Conservation (phyloP, 2,888 invertebrate species). For the Eretmocerus hayati region DNA sequence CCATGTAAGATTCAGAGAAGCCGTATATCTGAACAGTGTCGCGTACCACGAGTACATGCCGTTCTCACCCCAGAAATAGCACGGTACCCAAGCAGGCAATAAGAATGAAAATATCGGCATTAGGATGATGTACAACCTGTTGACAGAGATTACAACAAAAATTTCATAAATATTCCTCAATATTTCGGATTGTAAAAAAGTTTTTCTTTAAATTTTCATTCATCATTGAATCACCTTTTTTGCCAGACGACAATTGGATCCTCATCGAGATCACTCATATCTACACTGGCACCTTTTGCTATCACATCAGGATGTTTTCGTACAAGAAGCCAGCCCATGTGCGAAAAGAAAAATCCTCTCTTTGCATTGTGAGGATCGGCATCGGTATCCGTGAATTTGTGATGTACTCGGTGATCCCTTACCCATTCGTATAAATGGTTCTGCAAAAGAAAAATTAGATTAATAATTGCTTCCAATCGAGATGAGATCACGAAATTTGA, state of each 20-base stretch:
- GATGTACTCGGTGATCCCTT: slow-evolving; percentile 77
- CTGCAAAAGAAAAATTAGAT: slow-evolving; percentile 50
- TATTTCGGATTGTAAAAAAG: background rate
- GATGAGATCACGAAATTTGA: too few species aligned
- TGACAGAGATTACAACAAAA: background rate
- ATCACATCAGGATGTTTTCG: slow-evolving; percentile 87
- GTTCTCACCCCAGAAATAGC: slow-evolving; percentile 69
- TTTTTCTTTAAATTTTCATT: background rate
- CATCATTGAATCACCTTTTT: slow-evolving; percentile 57
- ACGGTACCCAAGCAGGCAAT: slow-evolving; percentile 71
- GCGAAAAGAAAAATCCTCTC: slow-evolving; percentile 91
- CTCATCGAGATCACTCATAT: slow-evolving; percentile 77
- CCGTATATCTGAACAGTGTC: slow-evolving; percentile 67
- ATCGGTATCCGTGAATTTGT: slow-evolving; percentile 83
- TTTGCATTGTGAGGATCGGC: slow-evolving; percentile 86
- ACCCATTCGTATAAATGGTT: slow-evolving; percentile 86
- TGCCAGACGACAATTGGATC: slow-evolving; percentile 85
- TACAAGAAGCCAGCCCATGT: slow-evolving; percentile 88
- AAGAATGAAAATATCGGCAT: slow-evolving; percentile 75
- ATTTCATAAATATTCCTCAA: background rate
- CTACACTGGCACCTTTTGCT: slow-evolving; percentile 71
- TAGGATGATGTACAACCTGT: slow-evolving; percentile 66
- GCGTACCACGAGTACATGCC: slow-evolving; percentile 70
- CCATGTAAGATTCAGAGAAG: slow-evolving; percentile 82
- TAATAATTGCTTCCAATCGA: too few species aligned